Evolutionary conservation across 53 echinoderm and acorn worm species (phyloP), one percentile per base, ranked within the genome.

Genomic region (Glandiceps talaboti): DNA sequence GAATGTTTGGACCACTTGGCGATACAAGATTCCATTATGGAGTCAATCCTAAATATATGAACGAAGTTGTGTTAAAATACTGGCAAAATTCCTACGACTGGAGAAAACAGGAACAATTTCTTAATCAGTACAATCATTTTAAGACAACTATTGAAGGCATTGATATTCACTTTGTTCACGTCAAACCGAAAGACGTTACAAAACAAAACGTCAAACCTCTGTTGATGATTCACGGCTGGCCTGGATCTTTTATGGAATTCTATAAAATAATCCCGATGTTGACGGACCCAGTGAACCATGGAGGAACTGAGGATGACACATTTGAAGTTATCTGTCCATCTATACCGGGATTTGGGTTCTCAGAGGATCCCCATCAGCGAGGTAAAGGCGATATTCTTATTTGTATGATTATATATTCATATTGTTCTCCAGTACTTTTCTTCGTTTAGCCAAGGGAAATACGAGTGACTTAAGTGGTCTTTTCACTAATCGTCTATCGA

Each of bases 261-360:
- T 86, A 84, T 33, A 88, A 90, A n/a, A n/a, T 93, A 1, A 76
- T 90, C 31, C 93, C 93, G 0, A 88, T 93, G 93, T 73, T 93
- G 73, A 88, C 84, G 1, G 90, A 93, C 30, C 90, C 93, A 25
- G 14, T 75, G 25, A 81, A 0, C 30, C 90, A 92, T 83, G 90
- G 90, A 26, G 90, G 88, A 28, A 83, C 80, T 14, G 83, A 85
- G 78, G 93, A 85, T 32, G 90, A 90, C 77, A 64, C 73, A 20
- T 94, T 91, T 83, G 94, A 94, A 78, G 89, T 94, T 31, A 89
- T 94, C 79, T 92, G 89, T 76, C 94, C 94, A 0, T 89, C 91
- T 14, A 77, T 94, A 30, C 94, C 94, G 14, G 94, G 94, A 26
- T 94, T 85, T 73, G 91, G 91, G 0, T 94, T 91, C 78, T 94